These are phyloP conservation scores for Trichopoda pennipes DNA, from an alignment of 2,888 invertebrate species.

Conservation along the genomic window DNA sequence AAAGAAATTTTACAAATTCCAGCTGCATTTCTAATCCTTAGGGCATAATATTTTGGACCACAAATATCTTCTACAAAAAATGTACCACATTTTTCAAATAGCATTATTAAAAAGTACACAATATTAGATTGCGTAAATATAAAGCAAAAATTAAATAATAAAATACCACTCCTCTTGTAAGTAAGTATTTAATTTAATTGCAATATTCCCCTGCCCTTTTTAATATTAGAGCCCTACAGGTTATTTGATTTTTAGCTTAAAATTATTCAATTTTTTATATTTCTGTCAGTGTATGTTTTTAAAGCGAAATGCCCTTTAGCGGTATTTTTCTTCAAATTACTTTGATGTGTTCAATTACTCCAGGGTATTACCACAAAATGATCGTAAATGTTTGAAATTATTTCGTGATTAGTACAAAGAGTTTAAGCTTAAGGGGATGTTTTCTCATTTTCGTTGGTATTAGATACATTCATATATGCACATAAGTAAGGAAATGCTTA, in stretches of 20 bases:
- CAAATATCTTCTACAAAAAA: constrained; percentile 10
- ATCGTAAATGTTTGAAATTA: constrained; percentile 72
- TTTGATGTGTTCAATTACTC: constrained; percentile 69
- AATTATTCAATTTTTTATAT: constrained; percentile 49
- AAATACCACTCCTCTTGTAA: constrained; percentile 22
- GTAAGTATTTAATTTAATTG: constrained; percentile 56
- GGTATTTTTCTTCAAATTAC: constrained; percentile 66
- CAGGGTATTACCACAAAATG: constrained; percentile 68
- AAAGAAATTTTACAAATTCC: constrained; percentile 55
- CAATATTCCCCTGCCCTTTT: constrained; percentile 35
- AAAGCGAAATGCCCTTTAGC: constrained; percentile 55
- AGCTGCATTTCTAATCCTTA: constrained; percentile 38
- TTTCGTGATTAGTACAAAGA: constrained; percentile 70
- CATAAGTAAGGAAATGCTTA: constrained; percentile 33
- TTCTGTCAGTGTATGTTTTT: constrained; percentile 32
- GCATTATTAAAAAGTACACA: neutral
- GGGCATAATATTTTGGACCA: constrained; percentile 23
- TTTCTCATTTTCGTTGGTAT: constrained; percentile 20
- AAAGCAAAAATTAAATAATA: neutral
- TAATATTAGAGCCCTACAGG: constrained; percentile 56
- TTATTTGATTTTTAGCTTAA: constrained; percentile 67
- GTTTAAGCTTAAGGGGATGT: constrained; percentile 67
- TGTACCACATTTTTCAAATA: constrained; percentile 1
- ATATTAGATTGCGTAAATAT: neutral
- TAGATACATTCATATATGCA: too few relatives aligned